Evolutionary conservation across 2,797 vertebrate genomes (phyloP).

Genomic region (Micromesistius poutassou): DNA sequence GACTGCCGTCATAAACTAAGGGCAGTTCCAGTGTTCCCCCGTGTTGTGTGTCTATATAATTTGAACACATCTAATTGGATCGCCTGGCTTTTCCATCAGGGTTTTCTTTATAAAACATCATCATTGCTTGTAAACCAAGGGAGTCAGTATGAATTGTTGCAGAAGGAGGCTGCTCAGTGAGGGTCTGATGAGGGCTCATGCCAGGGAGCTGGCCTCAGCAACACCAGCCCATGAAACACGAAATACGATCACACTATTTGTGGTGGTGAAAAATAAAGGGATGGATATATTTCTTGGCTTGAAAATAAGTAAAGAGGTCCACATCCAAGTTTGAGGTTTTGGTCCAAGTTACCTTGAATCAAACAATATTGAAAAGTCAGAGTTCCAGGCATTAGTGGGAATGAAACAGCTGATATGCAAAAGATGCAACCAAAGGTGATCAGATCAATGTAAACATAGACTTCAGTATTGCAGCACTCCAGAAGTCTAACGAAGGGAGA

Average conservation of each 20-base stretch:
- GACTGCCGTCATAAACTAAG: neutral
- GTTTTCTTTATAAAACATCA: neutral
- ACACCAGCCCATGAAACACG: neutral
- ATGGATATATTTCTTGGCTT: neutral
- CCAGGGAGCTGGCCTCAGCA: no score
- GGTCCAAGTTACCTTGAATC: conserved; percentile 1
- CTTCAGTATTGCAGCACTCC: no score
- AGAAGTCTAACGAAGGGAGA: neutral
- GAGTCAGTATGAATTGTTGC: neutral
- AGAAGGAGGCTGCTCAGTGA: neutral
- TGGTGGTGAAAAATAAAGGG: no score
- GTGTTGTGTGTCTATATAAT: neutral
- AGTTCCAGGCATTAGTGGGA: neutral
- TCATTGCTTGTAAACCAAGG: neutral
- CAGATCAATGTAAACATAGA: neutral
- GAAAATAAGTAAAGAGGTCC: neutral
- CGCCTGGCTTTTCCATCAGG: neutral
- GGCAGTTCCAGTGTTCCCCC: neutral
- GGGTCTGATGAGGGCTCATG: neutral
- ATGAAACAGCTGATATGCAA: neutral
- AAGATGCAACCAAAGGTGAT: neutral
- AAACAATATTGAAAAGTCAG: neutral
- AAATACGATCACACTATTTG: neutral
- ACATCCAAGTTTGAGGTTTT: neutral
- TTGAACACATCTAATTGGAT: neutral